These are phyloP conservation scores for Apamea sordens DNA, from an alignment of 2,888 invertebrate genomes.

Conservation along the genomic window DNA sequence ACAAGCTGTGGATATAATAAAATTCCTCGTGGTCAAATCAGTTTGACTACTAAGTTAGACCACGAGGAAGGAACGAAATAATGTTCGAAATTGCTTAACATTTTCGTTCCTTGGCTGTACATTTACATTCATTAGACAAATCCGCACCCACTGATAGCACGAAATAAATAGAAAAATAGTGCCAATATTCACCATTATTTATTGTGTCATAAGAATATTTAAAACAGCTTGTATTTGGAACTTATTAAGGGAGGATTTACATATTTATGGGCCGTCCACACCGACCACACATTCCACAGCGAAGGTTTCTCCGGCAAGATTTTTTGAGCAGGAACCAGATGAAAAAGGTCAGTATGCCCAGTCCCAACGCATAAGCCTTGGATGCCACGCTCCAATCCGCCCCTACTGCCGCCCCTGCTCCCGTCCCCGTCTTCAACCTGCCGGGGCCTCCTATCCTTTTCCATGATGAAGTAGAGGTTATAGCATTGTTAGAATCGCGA, in stretches of 20 bases:
- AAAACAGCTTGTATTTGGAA: neutral
- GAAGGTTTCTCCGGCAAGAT: neutral
- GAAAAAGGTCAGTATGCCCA: slow-evolving; percentile 27
- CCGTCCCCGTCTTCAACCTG: neutral
- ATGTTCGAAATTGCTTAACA: neutral
- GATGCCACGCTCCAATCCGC: too few species aligned
- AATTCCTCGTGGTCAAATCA: too few species aligned
- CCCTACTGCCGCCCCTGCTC: neutral
- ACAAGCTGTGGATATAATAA: neutral
- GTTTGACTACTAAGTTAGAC: too few species aligned
- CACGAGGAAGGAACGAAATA: too few species aligned
- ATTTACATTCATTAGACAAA: neutral
- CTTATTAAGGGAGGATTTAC: neutral
- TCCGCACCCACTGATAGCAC: too few species aligned
- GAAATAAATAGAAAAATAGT: neutral
- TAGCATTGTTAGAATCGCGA: too few species aligned
- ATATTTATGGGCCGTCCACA: neutral
- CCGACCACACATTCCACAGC: neutral
- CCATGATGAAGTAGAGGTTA: slow-evolving; percentile 1
- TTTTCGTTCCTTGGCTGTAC: neutral
- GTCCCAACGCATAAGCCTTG: neutral
- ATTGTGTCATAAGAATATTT: slow-evolving; percentile 16
- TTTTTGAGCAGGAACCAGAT: slow-evolving; percentile 27
- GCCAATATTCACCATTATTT: slow-evolving; percentile 2
- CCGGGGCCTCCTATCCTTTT: neutral